These are phyloP conservation scores for Anolis carolinensis DNA, from an alignment of 2,113 vertebrate species.

Conservation along the genomic window DNA sequence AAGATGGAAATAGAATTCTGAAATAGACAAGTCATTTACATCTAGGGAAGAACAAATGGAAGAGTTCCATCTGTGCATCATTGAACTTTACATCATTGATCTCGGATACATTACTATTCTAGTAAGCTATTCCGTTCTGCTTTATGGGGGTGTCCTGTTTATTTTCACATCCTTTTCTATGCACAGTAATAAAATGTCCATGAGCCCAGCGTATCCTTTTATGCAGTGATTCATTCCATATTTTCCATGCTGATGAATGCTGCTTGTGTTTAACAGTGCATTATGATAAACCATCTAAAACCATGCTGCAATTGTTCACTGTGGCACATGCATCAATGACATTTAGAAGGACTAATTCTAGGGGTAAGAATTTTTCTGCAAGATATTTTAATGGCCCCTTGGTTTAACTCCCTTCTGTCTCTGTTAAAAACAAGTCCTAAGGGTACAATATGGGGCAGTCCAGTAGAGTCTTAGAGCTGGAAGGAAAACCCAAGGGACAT, in stretches of 20 bases:
- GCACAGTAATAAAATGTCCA: slow-evolving; percentile 11
- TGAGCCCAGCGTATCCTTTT: slow-evolving; percentile 4
- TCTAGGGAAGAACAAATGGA: slow-evolving; percentile 8
- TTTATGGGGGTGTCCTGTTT: slow-evolving; percentile 36
- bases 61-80: neutral
- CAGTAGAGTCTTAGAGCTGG: too few species aligned
- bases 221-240: neutral
- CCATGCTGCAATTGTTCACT: slow-evolving; percentile 1
- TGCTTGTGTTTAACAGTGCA: neutral
- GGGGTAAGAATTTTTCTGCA: slow-evolving; percentile 4
- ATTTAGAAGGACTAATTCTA: slow-evolving; percentile 7
- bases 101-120: slow-evolving; percentile 22
- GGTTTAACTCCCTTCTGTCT: neutral
- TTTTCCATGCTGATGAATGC: slow-evolving; percentile 16
- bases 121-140: slow-evolving; percentile 31
- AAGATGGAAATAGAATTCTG: neutral
- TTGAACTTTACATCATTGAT: slow-evolving; percentile 11
- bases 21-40: slow-evolving; percentile 1
- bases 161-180: slow-evolving; percentile 35
- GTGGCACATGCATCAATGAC: neutral
- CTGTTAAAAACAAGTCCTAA: neutral
- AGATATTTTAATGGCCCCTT: neutral
- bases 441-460: neutral
- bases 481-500: too few species aligned
- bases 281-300: slow-evolving; percentile 15